Conservation (phyloP, 2,113 vertebrate genomes). For the Ammodytes dubius region DNA sequence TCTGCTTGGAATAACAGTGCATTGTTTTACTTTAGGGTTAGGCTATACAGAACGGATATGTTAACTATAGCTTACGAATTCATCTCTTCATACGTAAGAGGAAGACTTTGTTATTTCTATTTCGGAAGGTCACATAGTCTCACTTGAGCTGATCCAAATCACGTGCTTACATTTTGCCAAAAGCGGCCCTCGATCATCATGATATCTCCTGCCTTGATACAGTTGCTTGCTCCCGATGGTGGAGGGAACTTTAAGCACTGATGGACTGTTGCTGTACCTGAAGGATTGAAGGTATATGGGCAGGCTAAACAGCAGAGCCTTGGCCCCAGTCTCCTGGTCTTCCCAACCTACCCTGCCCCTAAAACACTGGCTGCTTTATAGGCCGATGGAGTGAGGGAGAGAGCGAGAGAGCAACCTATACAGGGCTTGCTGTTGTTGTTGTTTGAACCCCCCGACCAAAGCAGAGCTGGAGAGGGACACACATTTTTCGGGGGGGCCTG, state of each 20-base stretch:
- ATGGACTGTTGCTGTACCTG: neutral
- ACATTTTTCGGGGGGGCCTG: conserved; percentile 59
- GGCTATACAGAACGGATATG: too few relatives aligned
- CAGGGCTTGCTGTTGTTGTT: conserved; percentile 49
- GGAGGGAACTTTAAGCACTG: neutral
- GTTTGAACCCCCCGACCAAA: conserved; percentile 57
- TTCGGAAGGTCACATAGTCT: neutral
- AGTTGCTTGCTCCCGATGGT: neutral
- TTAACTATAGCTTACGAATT: neutral
- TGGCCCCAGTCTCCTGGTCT: conserved; percentile 11
- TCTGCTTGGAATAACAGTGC: neutral
- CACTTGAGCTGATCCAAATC: neutral
- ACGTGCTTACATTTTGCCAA: neutral
- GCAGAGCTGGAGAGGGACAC: conserved; percentile 40
- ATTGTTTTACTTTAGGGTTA: neutral
- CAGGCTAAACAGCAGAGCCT: neutral
- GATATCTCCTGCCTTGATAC: neutral
- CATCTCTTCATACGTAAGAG: neutral
- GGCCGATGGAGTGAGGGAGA: neutral
- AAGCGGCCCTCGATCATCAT: neutral
- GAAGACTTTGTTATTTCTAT: neutral
- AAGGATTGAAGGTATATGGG: neutral
- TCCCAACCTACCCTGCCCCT: conserved; percentile 17
- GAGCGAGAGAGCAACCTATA: conserved; percentile 13
- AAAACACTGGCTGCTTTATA: conserved; percentile 69